Conservation (phyloP, 2,797 vertebrate genomes). For the Sebastes minor region DNA sequence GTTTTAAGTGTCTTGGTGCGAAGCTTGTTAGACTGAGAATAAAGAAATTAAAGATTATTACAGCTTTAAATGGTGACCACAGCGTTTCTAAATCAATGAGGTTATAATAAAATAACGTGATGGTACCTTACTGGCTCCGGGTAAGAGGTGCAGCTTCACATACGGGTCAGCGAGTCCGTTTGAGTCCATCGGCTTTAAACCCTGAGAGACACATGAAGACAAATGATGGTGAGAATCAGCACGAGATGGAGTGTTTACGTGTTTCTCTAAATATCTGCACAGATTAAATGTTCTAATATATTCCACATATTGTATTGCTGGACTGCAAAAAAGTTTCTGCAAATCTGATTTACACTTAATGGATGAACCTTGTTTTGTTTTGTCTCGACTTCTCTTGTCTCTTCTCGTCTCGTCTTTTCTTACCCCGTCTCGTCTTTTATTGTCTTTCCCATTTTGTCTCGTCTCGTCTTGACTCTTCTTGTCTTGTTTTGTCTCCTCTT, state of each 20-base stretch:
- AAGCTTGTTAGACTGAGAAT: conserved; percentile 91
- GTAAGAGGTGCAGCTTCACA: conserved; percentile 95
- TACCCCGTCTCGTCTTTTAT: not conserved
- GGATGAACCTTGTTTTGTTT: not conserved
- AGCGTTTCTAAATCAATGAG: not conserved
- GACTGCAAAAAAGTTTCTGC: not conserved
- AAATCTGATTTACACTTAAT: not conserved
- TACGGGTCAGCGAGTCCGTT: conserved; percentile 96
- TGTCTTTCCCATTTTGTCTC: not conserved
- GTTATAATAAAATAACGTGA: not conserved
- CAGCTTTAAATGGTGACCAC: not conserved
- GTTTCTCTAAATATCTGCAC: not conserved
- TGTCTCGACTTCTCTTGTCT: not conserved
- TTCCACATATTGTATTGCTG: not conserved
- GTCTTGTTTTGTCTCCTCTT: not conserved
- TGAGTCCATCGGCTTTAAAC: conserved; percentile 96
- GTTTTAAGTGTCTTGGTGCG: conserved; percentile 93
- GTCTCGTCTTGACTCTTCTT: not conserved
- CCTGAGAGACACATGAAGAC: conserved; percentile 73
- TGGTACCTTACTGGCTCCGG: conserved; percentile 96
- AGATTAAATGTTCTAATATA: not conserved
- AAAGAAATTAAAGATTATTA: not conserved
- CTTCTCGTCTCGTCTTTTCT: not conserved
- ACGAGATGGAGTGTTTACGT: not conserved
- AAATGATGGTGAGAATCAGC: not conserved